Base-by-base conservation (phyloP, 2,888 invertebrate species). In the Heteropelma amictum region DNA sequence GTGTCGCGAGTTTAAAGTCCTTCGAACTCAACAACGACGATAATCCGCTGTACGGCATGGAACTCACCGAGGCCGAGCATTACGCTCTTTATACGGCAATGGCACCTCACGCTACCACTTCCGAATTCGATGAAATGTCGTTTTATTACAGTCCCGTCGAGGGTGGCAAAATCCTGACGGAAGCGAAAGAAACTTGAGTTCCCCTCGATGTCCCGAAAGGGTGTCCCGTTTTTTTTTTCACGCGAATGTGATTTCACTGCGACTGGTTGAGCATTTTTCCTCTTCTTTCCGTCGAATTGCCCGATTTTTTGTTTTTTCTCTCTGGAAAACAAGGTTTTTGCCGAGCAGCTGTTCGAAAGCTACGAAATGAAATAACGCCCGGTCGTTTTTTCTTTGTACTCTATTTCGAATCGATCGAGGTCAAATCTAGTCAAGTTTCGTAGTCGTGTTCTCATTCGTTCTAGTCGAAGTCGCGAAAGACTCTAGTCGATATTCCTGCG, bases 91-190 rank as follows among this genome's bases (percentile, higher is more conserved):
- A 97, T 82, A 96, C 96, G 82, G 94, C 95, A 63, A 93, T 96
- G 86, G 96, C 96, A 8, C 96, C 96, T 0, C 94, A 94, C 85
- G 96, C 96, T 17, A 96, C 96, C 0, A 94, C 92, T 23, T 96
- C 96, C 7, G 96, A 97, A 87, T 96, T 96, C 85, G 97, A 97
- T 80, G 97, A 97, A 82, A 93, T 94, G 84, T 96, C 96, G 47
- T 95, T 95, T 87, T 96, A 96, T 86, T 96, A 96, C 86, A 94
- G 96, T 33, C 94, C 95, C 7, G 93, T 96, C 3, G 96, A 96
- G 87, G 95, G 93, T 60, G 93, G 93, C 56, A 94, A 94, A 87
- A 93, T 94, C 81, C 90, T 93, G 4, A 88, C 90, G 0, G 90
- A 84, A 33, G 79, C 71, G 7, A 82, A 84, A 64, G 82, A 83